Evolutionary conservation across 2,888 invertebrate genomes (phyloP).

Genomic region (Diploptera punctata): DNA sequence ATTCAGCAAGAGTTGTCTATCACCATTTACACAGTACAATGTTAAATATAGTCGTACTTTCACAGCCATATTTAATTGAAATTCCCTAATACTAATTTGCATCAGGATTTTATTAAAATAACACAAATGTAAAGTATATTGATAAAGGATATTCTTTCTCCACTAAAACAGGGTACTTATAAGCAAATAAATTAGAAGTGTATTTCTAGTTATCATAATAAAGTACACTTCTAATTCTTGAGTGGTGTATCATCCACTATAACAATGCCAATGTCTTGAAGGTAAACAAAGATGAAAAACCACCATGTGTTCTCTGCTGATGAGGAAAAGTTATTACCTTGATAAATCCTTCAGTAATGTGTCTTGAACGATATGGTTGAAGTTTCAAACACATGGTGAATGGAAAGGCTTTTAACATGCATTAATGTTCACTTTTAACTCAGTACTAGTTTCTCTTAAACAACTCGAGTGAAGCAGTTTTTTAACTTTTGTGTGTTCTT

Average conservation of each 20-base stretch:
- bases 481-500: neutral
- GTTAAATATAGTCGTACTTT: conserved; percentile 14
- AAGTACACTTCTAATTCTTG: conserved; percentile 13
- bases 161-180: conserved; percentile 24
- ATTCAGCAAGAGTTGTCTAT: neutral
- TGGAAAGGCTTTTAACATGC: conserved; percentile 25
- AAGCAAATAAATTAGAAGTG: conserved; percentile 19
- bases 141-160: conserved; percentile 11
- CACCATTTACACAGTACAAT: neutral
- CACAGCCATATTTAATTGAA: conserved; percentile 21
- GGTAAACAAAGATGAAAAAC: neutral
- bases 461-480: neutral
- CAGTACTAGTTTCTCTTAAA: neutral
- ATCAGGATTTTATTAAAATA: neutral
- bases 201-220: too few species aligned
- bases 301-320: conserved; percentile 23
- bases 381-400: conserved; percentile 20
- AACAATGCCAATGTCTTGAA: neutral
- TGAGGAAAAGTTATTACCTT: neutral
- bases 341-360: neutral
- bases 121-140: neutral
- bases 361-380: neutral
- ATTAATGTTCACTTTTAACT: conserved; percentile 12
- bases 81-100: neutral
- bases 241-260: neutral